Percentiles rank a stretch among this genome's conserved stretches.
Conservation (phyloP, 2,797 vertebrate species). For the Mastacembelus armatus region DNA sequence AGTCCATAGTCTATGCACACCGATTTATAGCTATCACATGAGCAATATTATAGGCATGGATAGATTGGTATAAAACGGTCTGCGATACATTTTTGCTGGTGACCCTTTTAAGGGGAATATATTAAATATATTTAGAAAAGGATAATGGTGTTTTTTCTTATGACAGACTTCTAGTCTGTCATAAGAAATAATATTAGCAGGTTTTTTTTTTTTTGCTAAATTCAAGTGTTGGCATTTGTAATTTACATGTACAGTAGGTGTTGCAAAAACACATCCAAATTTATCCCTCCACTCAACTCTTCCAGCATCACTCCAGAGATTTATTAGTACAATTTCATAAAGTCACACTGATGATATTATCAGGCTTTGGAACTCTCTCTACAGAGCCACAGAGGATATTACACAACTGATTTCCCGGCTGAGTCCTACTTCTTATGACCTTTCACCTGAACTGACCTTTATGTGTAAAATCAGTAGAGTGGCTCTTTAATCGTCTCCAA, state of each 20-base stretch:
- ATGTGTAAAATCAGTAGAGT: too few species aligned
- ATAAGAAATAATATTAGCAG: too few species aligned
- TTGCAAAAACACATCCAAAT: background rate
- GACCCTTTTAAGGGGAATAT: background rate
- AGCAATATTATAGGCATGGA: slow-evolving; percentile 46
- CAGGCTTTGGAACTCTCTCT: background rate
- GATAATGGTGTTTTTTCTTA: too few species aligned
- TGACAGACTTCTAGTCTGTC: too few species aligned
- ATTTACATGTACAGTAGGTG: background rate
- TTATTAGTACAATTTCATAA: too few species aligned
- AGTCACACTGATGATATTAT: background rate
- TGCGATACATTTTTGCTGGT: background rate
- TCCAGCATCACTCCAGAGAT: too few species aligned
- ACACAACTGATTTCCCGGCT: background rate
- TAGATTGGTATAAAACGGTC: slow-evolving; percentile 20
- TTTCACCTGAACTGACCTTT: too few species aligned
- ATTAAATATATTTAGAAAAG: too few species aligned
- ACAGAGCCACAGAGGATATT: background rate
- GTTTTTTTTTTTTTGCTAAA: too few species aligned
- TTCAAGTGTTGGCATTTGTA: too few species aligned
- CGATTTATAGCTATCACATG: slow-evolving; percentile 6
- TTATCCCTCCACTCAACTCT: background rate
- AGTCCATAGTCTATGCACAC: slow-evolving; percentile 40
- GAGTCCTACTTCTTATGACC: background rate
- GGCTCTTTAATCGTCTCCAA: background rate